phyloP scores from a whole-genome alignment of 2,888 invertebrate genomes.

The Yponomeuta malinellus region DNA sequence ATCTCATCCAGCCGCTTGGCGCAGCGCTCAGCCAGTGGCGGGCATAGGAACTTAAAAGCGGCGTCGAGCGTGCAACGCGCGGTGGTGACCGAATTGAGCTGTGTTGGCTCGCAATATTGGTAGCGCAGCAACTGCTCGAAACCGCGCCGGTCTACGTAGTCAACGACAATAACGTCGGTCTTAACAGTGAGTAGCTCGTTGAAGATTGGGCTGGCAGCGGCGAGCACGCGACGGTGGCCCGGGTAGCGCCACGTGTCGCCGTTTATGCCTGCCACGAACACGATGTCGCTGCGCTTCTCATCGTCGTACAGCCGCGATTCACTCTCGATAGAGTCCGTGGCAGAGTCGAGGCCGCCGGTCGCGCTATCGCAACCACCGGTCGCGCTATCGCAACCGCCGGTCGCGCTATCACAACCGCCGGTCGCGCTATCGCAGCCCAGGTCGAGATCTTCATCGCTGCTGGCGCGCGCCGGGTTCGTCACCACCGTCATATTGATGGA shows the following conservation, averaged over 20 bases:
- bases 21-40: slow-evolving; percentile 80
- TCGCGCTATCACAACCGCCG: not conserved
- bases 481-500: slow-evolving; percentile 62
- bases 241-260: slow-evolving; percentile 81
- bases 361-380: not conserved
- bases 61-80: slow-evolving; percentile 83
- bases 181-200: slow-evolving; percentile 70
- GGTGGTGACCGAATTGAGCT: slow-evolving; percentile 77
- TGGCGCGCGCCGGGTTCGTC: slow-evolving; percentile 57
- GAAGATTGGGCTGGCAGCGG: slow-evolving; percentile 79
- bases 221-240: slow-evolving; percentile 79
- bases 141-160: slow-evolving; percentile 79
- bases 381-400: slow-evolving; percentile 9
- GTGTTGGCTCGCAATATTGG: slow-evolving; percentile 78
- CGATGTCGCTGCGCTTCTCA: slow-evolving; percentile 76
- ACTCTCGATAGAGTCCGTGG: too few relatives aligned
- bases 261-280: slow-evolving; percentile 78
- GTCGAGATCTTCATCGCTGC: slow-evolving; percentile 49
- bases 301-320: slow-evolving; percentile 57
- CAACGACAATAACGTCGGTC: slow-evolving; percentile 66
- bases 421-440: slow-evolving; percentile 23
- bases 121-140: slow-evolving; percentile 80
- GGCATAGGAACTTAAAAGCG: slow-evolving; percentile 84
- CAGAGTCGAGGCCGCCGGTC: too few relatives aligned
- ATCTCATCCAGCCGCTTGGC: slow-evolving; percentile 79